Evolutionary conservation across 2,888 invertebrate species (phyloP).

Genomic region (Melieria picta): DNA sequence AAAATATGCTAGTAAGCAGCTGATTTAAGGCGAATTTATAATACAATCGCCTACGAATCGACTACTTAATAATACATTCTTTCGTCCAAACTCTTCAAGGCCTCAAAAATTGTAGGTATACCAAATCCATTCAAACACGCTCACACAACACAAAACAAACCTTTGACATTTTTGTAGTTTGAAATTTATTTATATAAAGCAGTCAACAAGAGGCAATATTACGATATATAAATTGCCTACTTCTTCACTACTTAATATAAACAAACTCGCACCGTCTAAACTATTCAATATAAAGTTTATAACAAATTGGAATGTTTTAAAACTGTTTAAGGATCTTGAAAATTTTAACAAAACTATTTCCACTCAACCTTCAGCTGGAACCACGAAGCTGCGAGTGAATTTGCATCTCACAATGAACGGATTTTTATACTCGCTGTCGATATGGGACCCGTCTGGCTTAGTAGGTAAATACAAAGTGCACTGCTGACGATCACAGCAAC

Average conservation of each 20-base stretch:
- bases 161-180: slow-evolving; percentile 3
- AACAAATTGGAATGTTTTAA: too few species aligned
- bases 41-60: slow-evolving; percentile 38
- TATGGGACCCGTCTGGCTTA: too few species aligned
- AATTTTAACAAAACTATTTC: too few species aligned
- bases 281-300: not conserved
- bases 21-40: slow-evolving; percentile 13
- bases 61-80: slow-evolving; percentile 41
- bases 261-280: slow-evolving; percentile 26
- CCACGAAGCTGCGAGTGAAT: too few species aligned
- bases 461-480: too few species aligned
- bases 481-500: too few species aligned
- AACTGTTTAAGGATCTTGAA: too few species aligned
- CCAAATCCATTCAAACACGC: too few species aligned
- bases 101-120: too few species aligned
- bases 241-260: slow-evolving; percentile 47
- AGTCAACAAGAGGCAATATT: slow-evolving; percentile 45
- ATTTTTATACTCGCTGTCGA: too few species aligned
- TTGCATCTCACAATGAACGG: too few species aligned
- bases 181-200: slow-evolving; percentile 42
- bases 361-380: too few species aligned
- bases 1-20: slow-evolving; percentile 32
- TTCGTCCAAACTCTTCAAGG: slow-evolving; percentile 4
- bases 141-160: not conserved
- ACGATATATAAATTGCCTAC: slow-evolving; percentile 40